phyloP scores from a whole-genome alignment of 2,888 invertebrate genomes.

The Phorcus lineatus region DNA sequence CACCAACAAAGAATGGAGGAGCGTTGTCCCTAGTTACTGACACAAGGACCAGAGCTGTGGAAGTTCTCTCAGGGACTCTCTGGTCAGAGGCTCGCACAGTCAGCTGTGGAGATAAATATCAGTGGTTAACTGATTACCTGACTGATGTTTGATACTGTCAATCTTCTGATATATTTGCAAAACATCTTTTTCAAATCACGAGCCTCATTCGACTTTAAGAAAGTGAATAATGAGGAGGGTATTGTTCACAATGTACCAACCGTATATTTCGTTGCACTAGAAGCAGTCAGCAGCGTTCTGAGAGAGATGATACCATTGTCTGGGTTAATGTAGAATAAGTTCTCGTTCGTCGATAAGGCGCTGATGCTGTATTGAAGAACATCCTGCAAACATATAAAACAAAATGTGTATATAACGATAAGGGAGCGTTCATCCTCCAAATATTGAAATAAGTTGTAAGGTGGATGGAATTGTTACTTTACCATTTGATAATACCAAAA shows the following conservation, averaged over 20 bases:
- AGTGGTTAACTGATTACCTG: too few species aligned
- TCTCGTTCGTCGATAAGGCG: constrained; percentile 28
- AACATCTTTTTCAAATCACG: too few species aligned
- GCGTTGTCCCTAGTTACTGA: constrained; percentile 49
- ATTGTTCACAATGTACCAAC: constrained; percentile 31
- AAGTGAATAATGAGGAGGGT: too few species aligned
- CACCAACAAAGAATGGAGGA: constrained; percentile 46
- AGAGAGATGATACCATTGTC: constrained; percentile 61
- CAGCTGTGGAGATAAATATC: constrained; percentile 33
- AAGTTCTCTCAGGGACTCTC: constrained; percentile 48
- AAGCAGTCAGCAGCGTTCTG: constrained; percentile 40
- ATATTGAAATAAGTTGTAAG: too few species aligned
- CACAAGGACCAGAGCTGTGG: constrained; percentile 53
- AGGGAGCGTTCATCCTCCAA: too few species aligned
- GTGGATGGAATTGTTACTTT: too few species aligned
- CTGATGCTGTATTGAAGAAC: constrained; percentile 52
- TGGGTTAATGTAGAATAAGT: constrained; percentile 59
- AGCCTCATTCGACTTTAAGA: too few species aligned
- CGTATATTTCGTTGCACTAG: constrained; percentile 39
- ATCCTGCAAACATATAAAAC: constrained; percentile 48
- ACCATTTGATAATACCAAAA: too few species aligned
- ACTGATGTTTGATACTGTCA: too few species aligned
- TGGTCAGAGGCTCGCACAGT: constrained; percentile 51
- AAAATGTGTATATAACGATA: too few species aligned
- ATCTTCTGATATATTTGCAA: too few species aligned